A percentile compares a stretch with the other conserved stretches of the same genome.
Conservation (phyloP, 2,113 vertebrate genomes). For the Crypturellus undulatus region DNA sequence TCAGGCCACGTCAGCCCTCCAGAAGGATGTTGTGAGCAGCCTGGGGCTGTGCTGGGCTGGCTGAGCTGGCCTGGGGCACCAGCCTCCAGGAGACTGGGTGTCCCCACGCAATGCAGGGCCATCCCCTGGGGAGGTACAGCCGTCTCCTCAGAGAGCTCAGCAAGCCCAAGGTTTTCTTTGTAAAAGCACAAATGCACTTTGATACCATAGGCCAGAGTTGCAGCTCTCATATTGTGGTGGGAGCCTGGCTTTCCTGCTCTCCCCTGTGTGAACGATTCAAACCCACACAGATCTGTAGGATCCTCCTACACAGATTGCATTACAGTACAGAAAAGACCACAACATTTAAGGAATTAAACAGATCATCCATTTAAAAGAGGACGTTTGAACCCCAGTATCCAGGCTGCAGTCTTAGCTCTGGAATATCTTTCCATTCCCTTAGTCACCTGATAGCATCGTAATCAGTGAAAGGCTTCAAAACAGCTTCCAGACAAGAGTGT, state of each 20-base stretch:
- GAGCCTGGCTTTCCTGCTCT: background rate
- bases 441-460: background rate
- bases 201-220: background rate
- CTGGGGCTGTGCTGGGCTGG: too few species aligned
- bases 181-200: background rate
- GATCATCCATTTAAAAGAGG: background rate
- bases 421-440: background rate
- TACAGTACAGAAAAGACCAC: too few species aligned
- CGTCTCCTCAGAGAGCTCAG: background rate
- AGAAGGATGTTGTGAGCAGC: background rate
- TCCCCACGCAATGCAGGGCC: background rate
- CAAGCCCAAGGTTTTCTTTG: background rate
- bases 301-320: too few species aligned
- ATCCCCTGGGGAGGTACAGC: background rate
- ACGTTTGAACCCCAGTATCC: background rate
- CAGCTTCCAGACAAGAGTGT: background rate
- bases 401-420: background rate
- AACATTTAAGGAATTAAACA: background rate
- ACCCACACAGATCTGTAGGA: background rate
- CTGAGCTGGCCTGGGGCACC: background rate
- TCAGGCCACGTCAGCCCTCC: background rate
- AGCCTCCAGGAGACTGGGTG: background rate
- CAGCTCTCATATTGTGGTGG: background rate
- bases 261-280: background rate
- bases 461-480: background rate